These are phyloP conservation scores for Phoebastria nigripes DNA, from an alignment of 2,797 vertebrate genomes.

Conservation along the genomic window DNA sequence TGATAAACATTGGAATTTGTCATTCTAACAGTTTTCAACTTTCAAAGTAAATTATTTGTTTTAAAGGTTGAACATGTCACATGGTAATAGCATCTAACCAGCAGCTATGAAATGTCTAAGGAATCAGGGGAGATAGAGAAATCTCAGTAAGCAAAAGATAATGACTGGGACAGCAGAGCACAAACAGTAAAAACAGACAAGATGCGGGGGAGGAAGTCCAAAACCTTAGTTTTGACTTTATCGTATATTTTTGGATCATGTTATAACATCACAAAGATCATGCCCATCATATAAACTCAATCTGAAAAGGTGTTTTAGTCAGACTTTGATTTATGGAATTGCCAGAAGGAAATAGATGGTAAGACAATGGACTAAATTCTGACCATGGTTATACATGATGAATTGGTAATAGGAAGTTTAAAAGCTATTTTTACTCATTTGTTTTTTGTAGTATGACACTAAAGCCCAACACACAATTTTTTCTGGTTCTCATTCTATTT, in stretches of 20 bases:
- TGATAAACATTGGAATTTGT: neutral
- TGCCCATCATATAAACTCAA: neutral
- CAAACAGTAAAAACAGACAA: neutral
- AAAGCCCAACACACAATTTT: neutral
- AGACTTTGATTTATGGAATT: neutral
- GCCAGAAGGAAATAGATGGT: neutral
- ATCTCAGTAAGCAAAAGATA: constrained; percentile 3
- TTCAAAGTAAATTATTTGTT: constrained; percentile 53
- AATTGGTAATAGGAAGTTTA: neutral
- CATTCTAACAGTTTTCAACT: constrained; percentile 20
- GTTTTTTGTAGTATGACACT: neutral
- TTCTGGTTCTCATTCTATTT: neutral
- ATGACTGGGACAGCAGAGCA: neutral
- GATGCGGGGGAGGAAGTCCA: neutral
- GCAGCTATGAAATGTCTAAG: constrained; percentile 44
- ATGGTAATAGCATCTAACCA: constrained; percentile 23
- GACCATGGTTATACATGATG: neutral
- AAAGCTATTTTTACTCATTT: neutral
- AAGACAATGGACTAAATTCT: neutral
- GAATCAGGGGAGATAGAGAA: neutral
- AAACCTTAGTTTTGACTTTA: neutral
- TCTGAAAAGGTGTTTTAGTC: neutral
- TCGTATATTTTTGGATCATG: neutral
- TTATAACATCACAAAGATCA: neutral
- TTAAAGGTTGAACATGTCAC: constrained; percentile 40